These are phyloP conservation scores for Apotomis capreana DNA, from an alignment of 2,888 invertebrate genomes.

Conservation along the genomic window DNA sequence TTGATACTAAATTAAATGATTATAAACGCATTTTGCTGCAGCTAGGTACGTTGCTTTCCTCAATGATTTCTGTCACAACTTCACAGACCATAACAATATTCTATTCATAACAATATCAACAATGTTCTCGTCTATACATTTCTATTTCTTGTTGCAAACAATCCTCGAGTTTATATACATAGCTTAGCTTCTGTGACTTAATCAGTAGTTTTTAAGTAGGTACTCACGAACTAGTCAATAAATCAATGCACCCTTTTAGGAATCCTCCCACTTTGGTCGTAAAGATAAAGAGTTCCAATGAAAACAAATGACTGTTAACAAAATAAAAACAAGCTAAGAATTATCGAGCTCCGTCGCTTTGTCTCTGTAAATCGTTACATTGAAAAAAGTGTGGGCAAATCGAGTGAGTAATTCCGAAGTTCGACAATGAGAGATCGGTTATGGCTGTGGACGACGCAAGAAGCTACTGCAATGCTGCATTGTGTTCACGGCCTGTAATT, in stretches of 20 bases:
- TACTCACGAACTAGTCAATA: constrained; percentile 25
- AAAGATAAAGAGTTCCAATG: constrained; percentile 39
- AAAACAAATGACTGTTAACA: constrained; percentile 29
- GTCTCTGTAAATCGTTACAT: background rate
- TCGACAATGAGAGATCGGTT: background rate
- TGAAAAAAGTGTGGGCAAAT: background rate
- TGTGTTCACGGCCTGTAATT: background rate
- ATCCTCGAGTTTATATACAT: no score
- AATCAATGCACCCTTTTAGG: constrained; percentile 34
- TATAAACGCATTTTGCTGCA: no score
- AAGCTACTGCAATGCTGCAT: background rate
- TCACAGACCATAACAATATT: no score
- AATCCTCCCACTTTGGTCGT: constrained; percentile 33
- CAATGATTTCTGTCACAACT: no score
- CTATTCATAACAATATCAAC: no score
- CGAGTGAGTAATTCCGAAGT: background rate
- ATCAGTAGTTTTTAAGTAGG: constrained; percentile 8
- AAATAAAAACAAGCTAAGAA: constrained; percentile 23
- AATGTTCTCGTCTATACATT: no score
- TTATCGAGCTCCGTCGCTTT: background rate
- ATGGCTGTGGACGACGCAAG: background rate
- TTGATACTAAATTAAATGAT: no score
- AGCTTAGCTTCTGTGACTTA: constrained; percentile 4
- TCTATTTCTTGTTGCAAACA: no score
- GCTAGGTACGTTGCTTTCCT: no score